Evolutionary conservation across 2,797 vertebrate genomes (phyloP).

Genomic region (Tragelaphus eurycerus): DNA sequence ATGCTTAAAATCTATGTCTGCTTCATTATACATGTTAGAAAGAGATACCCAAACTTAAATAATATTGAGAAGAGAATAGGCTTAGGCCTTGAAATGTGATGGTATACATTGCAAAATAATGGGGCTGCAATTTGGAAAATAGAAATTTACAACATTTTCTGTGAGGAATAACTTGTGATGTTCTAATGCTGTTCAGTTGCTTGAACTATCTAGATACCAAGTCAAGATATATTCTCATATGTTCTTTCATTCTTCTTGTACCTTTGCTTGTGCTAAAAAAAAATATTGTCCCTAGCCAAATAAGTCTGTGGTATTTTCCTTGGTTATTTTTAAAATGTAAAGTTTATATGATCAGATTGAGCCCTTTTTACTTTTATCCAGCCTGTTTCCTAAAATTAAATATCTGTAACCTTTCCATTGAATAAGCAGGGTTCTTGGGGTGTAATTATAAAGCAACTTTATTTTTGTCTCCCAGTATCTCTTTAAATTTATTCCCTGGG

Average conservation of each 20-base stretch:
- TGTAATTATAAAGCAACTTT: constrained; percentile 61
- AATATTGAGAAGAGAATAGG: background rate
- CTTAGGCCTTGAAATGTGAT: background rate
- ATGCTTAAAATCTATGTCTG: constrained; percentile 3
- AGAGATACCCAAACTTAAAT: background rate
- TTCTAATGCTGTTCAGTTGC: background rate
- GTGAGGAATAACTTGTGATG: background rate
- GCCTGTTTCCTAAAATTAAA: constrained; percentile 59
- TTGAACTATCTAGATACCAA: background rate
- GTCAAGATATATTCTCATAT: background rate
- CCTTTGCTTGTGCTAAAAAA: background rate
- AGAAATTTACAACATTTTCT: constrained; percentile 17
- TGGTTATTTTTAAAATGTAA: constrained; percentile 60
- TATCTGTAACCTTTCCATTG: constrained; percentile 51
- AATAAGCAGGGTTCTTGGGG: constrained; percentile 32
- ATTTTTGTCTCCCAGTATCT: constrained; percentile 45
- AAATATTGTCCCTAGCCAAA: constrained; percentile 25
- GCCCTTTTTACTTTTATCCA: constrained; percentile 20
- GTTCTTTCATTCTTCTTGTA: constrained; percentile 29
- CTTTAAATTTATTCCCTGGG: constrained; percentile 9
- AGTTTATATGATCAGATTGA: background rate
- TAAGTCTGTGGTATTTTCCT: constrained; percentile 39
- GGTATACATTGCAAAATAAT: constrained; percentile 18
- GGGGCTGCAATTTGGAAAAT: constrained; percentile 15
- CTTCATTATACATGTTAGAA: constrained; percentile 17